Base-by-base conservation (phyloP, 2,113 vertebrate genomes). In the Piliocolobus tephrosceles region DNA sequence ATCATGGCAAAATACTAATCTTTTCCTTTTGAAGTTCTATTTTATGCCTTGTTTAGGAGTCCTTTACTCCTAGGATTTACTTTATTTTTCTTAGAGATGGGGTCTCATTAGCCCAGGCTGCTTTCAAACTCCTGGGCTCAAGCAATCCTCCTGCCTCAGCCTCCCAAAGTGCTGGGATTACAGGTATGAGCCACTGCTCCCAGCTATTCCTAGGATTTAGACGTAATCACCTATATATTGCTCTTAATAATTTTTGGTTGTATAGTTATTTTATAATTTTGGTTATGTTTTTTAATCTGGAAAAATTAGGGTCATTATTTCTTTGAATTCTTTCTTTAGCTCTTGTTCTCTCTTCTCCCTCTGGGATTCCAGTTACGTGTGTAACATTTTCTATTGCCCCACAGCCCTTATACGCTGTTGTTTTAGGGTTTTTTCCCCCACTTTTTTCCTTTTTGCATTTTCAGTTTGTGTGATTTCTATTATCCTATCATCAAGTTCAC, bases 261-360 rank as follows among this genome's bases (percentile, higher is more conserved):
- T 14, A 32, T 64, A 64, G 61, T 64, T 64, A 64, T 64, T 80
- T 91, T 82, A 35, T 47, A 82, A 58, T 66, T 86, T 90, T 86
- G 13, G 40, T 88, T 79, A n/a, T 14, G 8, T 58, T 75, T 96
- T 95, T 68, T 81, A 79, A n/a, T 95, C 27, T 95, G 45, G n/a
- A 43, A 84, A 43, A 94, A 76, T 75, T 47, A 16, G 66, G 32
- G 5, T 40, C 10, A 25, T 92, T 75, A 47, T 88, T 58, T 93
- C 40, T 81, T 86, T 3, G 23, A 20, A 57, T 86, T 57, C 55
- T 75, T 88, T 88, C 43, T 89, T 73, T 38, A 88, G 43, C 13
- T 92, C 75, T 73, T 55, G 17, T 75, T 89, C 58, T 76, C 6
- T 61, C 3, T 58, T 85, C 16, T 90, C 8, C 30, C 64, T 8